phyloP scores from a whole-genome alignment of 2,797 vertebrate genomes.

The Crossoptilon crossoptilon region DNA sequence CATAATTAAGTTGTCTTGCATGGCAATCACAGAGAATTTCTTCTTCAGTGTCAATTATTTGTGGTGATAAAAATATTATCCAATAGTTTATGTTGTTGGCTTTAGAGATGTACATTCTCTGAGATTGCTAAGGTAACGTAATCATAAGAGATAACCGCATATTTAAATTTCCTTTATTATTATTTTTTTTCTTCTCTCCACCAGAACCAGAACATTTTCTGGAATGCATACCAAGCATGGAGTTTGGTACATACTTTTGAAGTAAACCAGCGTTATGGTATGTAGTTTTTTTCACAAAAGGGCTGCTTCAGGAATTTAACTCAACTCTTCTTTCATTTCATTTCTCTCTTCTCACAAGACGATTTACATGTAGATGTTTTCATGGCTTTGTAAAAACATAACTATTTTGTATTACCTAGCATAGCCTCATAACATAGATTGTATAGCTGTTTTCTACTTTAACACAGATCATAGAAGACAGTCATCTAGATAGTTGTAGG shows the following conservation, averaged over 20 bases:
- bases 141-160: not conserved
- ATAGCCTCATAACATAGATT: not conserved
- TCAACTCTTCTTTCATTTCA: not conserved
- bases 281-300: not conserved
- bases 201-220: not conserved
- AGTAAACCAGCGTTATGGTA: rapidly evolving
- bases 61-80: not conserved
- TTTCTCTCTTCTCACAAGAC: not conserved
- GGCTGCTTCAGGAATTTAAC: not conserved
- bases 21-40: not conserved
- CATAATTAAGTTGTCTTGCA: not conserved
- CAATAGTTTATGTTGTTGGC: not conserved
- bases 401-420: not conserved
- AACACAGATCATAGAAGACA: not conserved
- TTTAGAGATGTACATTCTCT: not conserved
- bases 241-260: not conserved
- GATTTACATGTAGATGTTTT: not conserved
- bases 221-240: not conserved
- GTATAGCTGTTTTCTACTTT: not conserved
- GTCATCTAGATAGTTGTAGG: not conserved
- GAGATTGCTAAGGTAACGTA: not conserved
- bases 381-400: not conserved
- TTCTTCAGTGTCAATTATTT: not conserved
- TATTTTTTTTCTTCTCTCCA: not conserved
- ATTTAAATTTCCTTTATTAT: not conserved